Evolutionary conservation across 2,888 invertebrate genomes (phyloP), one percentile per base, ranked within the genome.

Genomic region (Bursaphelenchus okinawaensis): DNA sequence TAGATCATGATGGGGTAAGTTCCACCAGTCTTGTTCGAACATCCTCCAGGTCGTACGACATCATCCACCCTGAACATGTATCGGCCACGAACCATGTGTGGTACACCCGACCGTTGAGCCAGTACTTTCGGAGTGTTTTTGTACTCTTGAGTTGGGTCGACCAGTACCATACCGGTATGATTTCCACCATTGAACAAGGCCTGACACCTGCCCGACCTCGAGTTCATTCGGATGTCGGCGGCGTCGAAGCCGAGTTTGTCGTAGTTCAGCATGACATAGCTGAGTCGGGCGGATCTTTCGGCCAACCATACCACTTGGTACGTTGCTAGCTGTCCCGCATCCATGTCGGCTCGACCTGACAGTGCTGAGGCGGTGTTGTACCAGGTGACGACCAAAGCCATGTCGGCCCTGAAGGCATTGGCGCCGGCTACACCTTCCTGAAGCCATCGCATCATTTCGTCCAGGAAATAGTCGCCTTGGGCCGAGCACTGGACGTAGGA

Each of bases 31-130:
- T 83, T 80, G 71, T 82, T 82, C 2, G 75, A 84, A 83, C 94
- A 95, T 52, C 91, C 91, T 56, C 93, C 95, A 81, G 91, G 88
- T 83, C 93, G 88, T 81, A 95, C 92, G 81, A 90, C 90, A 83
- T 95, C 95, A 79, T 95, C 94, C 67, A 95, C 90, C 72, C 94
- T 88, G 86, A 95, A 95, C 81, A 93, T 89, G 80, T 94, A 95
- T 72, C 94, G 87, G 62, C 94, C 94, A 23, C 80, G 61, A 9
- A 78, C 80, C 71, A 73, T 70, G 63, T 79, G 78, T 6, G 82
- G 82, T 9, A 83, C 82, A 31, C 75, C 79, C 1, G 82, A 82
- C 31, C 77, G 63, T 60, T 74, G 75, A 22, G 82, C 81, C 63
- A 82, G 66, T 7, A 75, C 68, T 65, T 80, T 80, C 27, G 82